These are phyloP conservation scores for Setipinna tenuifilis DNA, from an alignment of 2,797 vertebrate genomes.

Conservation along the genomic window DNA sequence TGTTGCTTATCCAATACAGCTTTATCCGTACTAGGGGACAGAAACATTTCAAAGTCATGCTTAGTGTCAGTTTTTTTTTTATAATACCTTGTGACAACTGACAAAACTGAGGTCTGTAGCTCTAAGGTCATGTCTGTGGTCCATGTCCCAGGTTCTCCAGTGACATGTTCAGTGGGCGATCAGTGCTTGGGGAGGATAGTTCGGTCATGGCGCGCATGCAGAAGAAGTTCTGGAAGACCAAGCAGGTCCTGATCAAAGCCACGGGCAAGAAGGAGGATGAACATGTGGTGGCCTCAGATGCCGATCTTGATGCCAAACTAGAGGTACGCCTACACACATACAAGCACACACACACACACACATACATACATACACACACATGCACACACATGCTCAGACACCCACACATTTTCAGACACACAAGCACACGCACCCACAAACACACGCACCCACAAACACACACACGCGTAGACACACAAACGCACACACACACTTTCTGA, in stretches of 20 bases:
- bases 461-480: too few species aligned
- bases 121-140: neutral
- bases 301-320: constrained; percentile 82
- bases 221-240: constrained; percentile 89
- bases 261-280: constrained; percentile 90
- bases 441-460: neutral
- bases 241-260: constrained; percentile 84
- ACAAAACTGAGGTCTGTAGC: too few species aligned
- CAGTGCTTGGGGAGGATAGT: constrained; percentile 72
- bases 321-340: constrained; percentile 66
- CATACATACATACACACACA: constrained; percentile 5
- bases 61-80: too few species aligned
- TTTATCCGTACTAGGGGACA: neutral
- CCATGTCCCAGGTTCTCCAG: constrained; percentile 66
- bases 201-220: constrained; percentile 84
- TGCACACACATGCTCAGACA: neutral
- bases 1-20: neutral
- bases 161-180: constrained; percentile 73
- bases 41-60: too few species aligned
- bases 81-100: too few species aligned
- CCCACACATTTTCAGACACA: neutral
- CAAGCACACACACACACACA: constrained; percentile 17
- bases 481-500: too few species aligned
- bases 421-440: neutral
- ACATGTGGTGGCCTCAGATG: constrained; percentile 81